A percentile compares a stretch with the other conserved stretches of the same genome.
phyloP scores from a whole-genome alignment of 2,797 vertebrate genomes.

The Cottoperca gobio region DNA sequence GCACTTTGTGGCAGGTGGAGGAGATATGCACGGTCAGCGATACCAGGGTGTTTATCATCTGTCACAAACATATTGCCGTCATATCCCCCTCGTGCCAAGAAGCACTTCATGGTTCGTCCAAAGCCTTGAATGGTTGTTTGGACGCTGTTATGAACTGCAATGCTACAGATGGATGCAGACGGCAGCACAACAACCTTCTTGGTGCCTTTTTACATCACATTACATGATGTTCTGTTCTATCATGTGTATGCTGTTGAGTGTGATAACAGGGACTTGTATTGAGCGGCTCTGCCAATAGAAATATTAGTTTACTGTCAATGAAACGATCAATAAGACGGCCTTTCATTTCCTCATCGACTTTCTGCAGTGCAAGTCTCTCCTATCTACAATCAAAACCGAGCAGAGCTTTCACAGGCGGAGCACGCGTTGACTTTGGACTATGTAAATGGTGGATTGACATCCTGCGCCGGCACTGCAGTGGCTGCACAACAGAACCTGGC shows the following conservation, averaged over 20 bases:
- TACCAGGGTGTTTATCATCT: conserved; percentile 50
- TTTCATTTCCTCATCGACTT: conserved; percentile 1
- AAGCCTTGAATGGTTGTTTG: not conserved
- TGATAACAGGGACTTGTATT: not conserved
- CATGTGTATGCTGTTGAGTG: not conserved
- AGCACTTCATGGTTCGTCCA: not conserved
- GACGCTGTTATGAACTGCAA: conserved; percentile 6
- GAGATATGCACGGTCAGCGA: conserved; percentile 50
- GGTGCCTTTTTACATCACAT: not conserved
- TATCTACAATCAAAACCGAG: conserved; percentile 17
- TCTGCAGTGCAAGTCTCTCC: conserved; percentile 18
- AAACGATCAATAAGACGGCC: not conserved
- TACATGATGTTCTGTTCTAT: not conserved
- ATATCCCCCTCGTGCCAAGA: not conserved
- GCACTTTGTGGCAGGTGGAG: conserved; percentile 39
- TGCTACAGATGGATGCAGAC: conserved; percentile 12
- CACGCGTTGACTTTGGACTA: conserved; percentile 30
- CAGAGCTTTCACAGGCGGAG: conserved; percentile 20
- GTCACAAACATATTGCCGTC: conserved; percentile 55
- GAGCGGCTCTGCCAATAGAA: not conserved
- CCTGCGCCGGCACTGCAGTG: conserved; percentile 25
- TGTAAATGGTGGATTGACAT: conserved; percentile 30
- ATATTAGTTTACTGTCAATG: conserved; percentile 32
- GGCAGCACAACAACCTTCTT: not conserved
- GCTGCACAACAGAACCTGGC: conserved; percentile 68